Conservation (phyloP, 2,888 invertebrate genomes). For the Dynastes tityus region DNA sequence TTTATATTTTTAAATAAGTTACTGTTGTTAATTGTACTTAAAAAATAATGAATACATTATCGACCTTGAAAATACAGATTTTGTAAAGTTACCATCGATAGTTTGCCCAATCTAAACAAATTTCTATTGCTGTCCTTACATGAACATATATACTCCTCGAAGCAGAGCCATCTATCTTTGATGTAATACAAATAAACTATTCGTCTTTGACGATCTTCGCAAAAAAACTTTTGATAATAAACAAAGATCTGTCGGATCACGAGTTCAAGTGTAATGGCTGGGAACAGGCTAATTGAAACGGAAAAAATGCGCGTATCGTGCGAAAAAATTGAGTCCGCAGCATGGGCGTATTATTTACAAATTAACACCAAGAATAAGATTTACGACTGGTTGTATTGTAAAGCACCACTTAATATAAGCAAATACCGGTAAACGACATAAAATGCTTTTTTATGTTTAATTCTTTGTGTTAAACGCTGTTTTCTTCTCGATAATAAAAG, state of each 20-base stretch:
- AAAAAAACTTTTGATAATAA: constrained; percentile 29
- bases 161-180: constrained; percentile 34
- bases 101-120: constrained; percentile 17
- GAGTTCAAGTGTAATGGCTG: neutral
- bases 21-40: neutral
- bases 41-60: neutral
- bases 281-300: neutral
- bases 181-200: constrained; percentile 30
- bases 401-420: constrained; percentile 46
- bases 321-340: neutral
- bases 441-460: constrained; percentile 34
- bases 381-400: constrained; percentile 41
- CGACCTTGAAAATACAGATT: constrained; percentile 15
- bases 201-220: constrained; percentile 25
- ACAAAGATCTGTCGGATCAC: constrained; percentile 24
- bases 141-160: constrained; percentile 1
- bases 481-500: constrained; percentile 32
- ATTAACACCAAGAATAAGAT: constrained; percentile 28
- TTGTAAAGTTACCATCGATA: constrained; percentile 11
- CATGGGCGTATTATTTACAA: constrained; percentile 35
- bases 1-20: no score
- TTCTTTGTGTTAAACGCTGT: constrained; percentile 31
- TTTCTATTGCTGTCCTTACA: constrained; percentile 21
- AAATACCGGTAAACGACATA: constrained; percentile 37
- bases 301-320: constrained; percentile 5